Evolutionary conservation across 2,888 invertebrate species (phyloP), one percentile per base, ranked within the genome.

Genomic region (Chrysolina americana): DNA sequence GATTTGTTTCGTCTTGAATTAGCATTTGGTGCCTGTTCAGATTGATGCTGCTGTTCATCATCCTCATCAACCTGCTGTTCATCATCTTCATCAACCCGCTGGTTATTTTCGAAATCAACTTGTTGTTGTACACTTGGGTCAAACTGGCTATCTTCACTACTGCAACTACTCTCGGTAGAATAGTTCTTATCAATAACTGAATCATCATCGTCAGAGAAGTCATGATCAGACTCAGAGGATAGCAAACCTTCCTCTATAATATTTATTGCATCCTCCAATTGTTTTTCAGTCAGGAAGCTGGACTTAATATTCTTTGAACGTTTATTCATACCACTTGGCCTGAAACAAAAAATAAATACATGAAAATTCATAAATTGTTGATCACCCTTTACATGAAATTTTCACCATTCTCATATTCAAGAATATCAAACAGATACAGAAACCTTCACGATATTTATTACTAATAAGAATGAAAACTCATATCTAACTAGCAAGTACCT

Each of bases 101-200:
- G n/a, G n/a, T n/a, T n/a, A n/a, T n/a, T n/a, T n/a, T 59, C 59
- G 11, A 23, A 11, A 10, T 59, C 59, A 59, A 17, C 21, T 21
- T 59, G n/a, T 23, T 19, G 59, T 59, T 59, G 4, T 59, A 59
- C 59, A 17, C 59, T 21, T 59, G 59, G 17, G n/a, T 59, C 5
- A 9, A 21, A 9, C 59, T 19, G 59, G 59, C 59, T 59, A 59
- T 59, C 59, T 59, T 19, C 59, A 59, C 59, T 59, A 19, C 41
- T 41, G 41, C 59, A 59, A 59, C 59, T 59, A 59, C 59, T 59
- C 59, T 59, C n/a, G n/a, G n/a, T n/a, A n/a, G n/a, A n/a, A n/a
- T n/a, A n/a, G n/a, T n/a, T n/a, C n/a, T n/a, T n/a, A n/a, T n/a
- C n/a, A n/a, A n/a, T n/a, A n/a, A n/a, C n/a, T n/a, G n/a, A n/a